A percentile compares a stretch with the other conserved stretches of the same genome.
These are phyloP conservation scores for Andrena camellia DNA, from an alignment of 2,888 invertebrate genomes.

Conservation along the genomic window DNA sequence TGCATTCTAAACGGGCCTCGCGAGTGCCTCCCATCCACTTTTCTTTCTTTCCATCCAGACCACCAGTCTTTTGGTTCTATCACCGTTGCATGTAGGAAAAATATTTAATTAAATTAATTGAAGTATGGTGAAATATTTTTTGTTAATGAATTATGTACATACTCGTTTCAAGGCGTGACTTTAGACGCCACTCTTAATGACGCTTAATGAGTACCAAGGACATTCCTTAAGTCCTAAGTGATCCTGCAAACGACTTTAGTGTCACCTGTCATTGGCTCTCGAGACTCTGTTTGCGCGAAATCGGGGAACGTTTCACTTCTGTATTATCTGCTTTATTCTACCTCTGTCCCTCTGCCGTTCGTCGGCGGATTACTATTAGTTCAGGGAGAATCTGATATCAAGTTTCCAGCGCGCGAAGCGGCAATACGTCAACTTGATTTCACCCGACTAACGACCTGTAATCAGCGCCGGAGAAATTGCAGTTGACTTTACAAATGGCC, in stretches of 20 bases:
- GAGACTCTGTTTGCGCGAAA: too few species aligned
- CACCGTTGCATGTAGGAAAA: neutral
- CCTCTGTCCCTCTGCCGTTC: neutral
- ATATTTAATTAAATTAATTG: too few species aligned
- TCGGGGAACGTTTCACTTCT: too few species aligned
- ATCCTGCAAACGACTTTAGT: constrained; percentile 1
- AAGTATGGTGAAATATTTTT: too few species aligned
- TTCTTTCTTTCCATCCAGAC: neutral
- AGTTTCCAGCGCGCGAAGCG: constrained; percentile 4
- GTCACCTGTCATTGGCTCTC: neutral
- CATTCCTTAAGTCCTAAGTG: neutral
- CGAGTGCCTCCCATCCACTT: neutral
- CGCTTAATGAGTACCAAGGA: constrained; percentile 22
- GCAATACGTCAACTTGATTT: constrained; percentile 48
- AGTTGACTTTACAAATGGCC: constrained; percentile 48
- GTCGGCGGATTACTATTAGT: constrained; percentile 9
- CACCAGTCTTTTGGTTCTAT: constrained; percentile 1
- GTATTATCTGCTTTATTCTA: neutral
- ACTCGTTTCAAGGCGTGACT: constrained; percentile 14
- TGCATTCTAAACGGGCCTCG: constrained; percentile 13
- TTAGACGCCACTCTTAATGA: constrained; percentile 15
- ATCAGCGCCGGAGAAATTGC: constrained; percentile 50
- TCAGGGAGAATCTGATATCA: constrained; percentile 26
- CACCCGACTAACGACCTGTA: constrained; percentile 28
- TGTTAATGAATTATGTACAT: too few species aligned